A percentile compares a stretch with the other conserved stretches of the same genome.
These are phyloP conservation scores for Coelogynopora nodosa DNA, from an alignment of 2,888 invertebrate species.

Conservation along the genomic window DNA sequence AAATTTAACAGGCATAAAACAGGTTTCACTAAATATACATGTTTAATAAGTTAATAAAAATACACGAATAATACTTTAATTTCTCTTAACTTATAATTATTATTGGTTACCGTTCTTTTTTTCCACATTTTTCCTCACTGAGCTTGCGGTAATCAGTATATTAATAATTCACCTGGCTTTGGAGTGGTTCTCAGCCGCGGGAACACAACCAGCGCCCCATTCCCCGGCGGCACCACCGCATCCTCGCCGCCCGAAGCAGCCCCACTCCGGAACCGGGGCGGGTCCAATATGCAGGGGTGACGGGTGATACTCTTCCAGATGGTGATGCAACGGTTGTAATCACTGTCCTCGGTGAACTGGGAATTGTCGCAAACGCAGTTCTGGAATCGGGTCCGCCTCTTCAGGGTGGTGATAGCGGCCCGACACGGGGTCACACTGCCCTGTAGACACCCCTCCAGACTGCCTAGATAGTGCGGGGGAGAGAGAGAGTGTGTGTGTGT, in stretches of 20 bases:
- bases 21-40: no score
- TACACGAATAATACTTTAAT: no score
- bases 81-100: no score
- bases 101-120: no score
- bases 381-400: neutral
- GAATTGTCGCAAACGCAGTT: slow-evolving; percentile 7
- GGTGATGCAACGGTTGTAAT: neutral
- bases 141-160: no score
- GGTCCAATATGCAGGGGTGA: slow-evolving; percentile 21
- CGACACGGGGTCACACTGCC: neutral
- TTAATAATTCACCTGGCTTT: neutral
- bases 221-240: neutral
- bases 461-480: neutral
- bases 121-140: no score
- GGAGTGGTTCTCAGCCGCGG: neutral
- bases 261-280: neutral
- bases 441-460: neutral
- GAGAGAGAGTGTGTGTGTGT: no score
- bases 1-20: no score
- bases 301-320: slow-evolving; percentile 31
- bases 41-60: no score
- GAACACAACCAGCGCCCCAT: neutral
- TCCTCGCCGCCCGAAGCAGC: neutral
- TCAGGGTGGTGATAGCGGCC: neutral
- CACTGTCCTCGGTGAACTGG: neutral